Evolutionary conservation across 2,797 vertebrate genomes (phyloP), one percentile per base, ranked within the genome.

Genomic region (Microctenopoma steveboyesi): DNA sequence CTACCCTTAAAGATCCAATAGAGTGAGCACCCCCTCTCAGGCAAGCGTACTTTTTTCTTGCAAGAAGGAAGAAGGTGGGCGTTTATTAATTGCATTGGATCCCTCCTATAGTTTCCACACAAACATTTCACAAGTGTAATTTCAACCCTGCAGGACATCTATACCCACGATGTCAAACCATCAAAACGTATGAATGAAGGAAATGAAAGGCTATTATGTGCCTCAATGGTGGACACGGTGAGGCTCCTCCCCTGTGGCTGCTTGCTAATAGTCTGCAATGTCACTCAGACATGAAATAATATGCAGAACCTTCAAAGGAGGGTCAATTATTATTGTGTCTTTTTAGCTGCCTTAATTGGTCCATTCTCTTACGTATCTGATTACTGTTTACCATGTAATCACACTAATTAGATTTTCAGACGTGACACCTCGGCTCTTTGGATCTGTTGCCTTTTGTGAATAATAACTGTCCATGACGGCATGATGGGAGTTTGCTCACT

Each of bases 1-100:
- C 81, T 87, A 66, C 84, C 76, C 76, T 71, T 77, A 67, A 53
- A 91, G 91, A 92, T 88, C 82, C 89, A 88, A 89, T 89, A 82
- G 85, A 84, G 82, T 86, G 76, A 84, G 86, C 73, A 76, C 65
- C 28, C 60, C 45, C 48, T 18, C 63, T 50, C 63, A 75, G 27
- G 0, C 4, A 67, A 50, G 45, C 69, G 48, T 59, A 50, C 2
- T 2, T 69, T 43, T 40, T 43, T 71, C 51, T 27, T 13, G 15
- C 3, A 3, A 15, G 22, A 3, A 43, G 35, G 18, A 25, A 4
- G 8, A 28, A 14, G 30, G 25, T 9, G 18, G 22, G 4, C 25
- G 58, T 64, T 22, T 58, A 57, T 73, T 76, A 43, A 68, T 56
- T 33, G 50, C 74, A 73, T 54, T 25, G 30, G 45, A 59, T 68